These are phyloP conservation scores for Caradrina clavipalpis DNA, from an alignment of 2,888 invertebrate species.

Conservation along the genomic window DNA sequence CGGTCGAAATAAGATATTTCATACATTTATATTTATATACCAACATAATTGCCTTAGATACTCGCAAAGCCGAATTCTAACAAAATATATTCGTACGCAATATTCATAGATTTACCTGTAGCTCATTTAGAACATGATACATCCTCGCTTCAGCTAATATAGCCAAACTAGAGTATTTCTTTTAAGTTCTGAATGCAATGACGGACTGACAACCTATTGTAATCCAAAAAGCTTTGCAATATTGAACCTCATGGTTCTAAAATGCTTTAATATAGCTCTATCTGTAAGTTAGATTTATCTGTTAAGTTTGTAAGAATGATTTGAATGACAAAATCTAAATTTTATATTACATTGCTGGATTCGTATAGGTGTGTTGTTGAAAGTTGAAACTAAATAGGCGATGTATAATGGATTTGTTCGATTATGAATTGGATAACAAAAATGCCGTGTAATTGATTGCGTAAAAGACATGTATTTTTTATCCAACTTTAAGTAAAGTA, in stretches of 20 bases:
- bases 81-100: slow-evolving; percentile 9
- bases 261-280: slow-evolving; percentile 57
- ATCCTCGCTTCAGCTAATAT: slow-evolving; percentile 24
- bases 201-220: slow-evolving; percentile 29
- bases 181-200: slow-evolving; percentile 20
- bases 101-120: slow-evolving; percentile 12
- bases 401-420: slow-evolving; percentile 1
- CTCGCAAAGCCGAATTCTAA: neutral
- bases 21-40: neutral
- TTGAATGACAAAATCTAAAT: slow-evolving; percentile 8
- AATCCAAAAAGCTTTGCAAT: slow-evolving; percentile 51
- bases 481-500: neutral
- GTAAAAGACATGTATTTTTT: slow-evolving; percentile 13
- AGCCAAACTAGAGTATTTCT: slow-evolving; percentile 1
- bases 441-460: slow-evolving; percentile 15
- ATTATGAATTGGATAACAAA: slow-evolving; percentile 29
- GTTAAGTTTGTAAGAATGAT: slow-evolving; percentile 25
- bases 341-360: slow-evolving; percentile 9
- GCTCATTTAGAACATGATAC: slow-evolving; percentile 6
- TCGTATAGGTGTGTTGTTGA: neutral
- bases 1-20: slow-evolving; percentile 5
- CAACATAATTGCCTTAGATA: slow-evolving; percentile 10
- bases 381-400: neutral
- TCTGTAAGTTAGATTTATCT: slow-evolving; percentile 29
- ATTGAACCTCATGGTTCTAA: slow-evolving; percentile 17